A percentile compares a stretch with the other conserved stretches of the same genome.
Evolutionary conservation across 2,113 vertebrate species (phyloP).

Genomic region (Penelope pileata): DNA sequence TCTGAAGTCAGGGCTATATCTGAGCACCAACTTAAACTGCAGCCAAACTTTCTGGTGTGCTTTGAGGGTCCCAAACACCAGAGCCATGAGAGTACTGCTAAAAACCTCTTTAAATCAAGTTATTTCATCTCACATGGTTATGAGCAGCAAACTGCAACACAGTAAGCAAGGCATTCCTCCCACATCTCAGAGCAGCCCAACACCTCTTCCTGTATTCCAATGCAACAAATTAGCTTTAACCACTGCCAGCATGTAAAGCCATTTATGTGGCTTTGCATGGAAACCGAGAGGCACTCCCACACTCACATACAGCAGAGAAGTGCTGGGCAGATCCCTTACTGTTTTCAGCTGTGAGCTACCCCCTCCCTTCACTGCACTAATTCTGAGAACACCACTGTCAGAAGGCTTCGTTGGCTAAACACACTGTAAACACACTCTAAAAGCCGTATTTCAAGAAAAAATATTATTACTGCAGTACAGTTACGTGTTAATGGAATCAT

Average conservation of each 20-base stretch:
- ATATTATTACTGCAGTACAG: neutral
- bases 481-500: neutral
- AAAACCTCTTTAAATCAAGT: neutral
- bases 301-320: neutral
- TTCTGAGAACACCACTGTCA: neutral
- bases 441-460: neutral
- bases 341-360: neutral
- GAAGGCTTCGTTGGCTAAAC: neutral
- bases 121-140: neutral
- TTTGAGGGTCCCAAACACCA: neutral
- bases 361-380: neutral
- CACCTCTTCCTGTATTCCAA: too few relatives aligned
- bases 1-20: neutral
- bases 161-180: neutral
- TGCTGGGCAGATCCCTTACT: neutral
- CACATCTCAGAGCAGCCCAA: neutral
- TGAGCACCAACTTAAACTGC: neutral
- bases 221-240: neutral
- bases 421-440: neutral
- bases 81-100: accelerated
- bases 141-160: neutral
- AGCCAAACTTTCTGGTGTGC: neutral
- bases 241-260: neutral
- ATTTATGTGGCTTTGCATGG: neutral
- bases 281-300: neutral